phyloP scores from a whole-genome alignment of 2,113 vertebrate species.

The Sorex fumeus region DNA sequence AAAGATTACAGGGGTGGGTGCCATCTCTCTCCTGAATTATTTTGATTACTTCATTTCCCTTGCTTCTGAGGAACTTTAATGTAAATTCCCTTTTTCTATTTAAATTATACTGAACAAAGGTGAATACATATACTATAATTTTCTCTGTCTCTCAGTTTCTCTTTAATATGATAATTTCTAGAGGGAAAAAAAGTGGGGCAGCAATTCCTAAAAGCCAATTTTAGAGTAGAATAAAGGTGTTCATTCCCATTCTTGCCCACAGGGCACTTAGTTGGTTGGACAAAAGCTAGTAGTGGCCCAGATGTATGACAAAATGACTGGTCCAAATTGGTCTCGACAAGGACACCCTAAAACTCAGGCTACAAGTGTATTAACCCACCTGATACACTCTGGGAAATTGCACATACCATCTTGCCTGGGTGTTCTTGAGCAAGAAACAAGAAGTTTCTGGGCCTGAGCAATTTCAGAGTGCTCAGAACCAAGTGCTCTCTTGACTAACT shows the following conservation, averaged over 20 bases:
- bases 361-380: neutral
- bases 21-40: slow-evolving; percentile 3
- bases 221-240: neutral
- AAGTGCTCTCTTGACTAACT: neutral
- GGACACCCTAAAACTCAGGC: neutral
- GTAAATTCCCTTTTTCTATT: slow-evolving; percentile 52
- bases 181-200: neutral
- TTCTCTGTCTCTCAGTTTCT: slow-evolving; percentile 47
- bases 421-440: too few relatives aligned
- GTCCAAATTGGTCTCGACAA: neutral
- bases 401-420: neutral
- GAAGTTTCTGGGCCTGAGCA: neutral
- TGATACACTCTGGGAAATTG: neutral
- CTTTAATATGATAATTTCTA: slow-evolving; percentile 30
- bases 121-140: slow-evolving; percentile 49
- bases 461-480: neutral
- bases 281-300: neutral
- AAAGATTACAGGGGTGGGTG: neutral
- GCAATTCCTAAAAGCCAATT: slow-evolving; percentile 17
- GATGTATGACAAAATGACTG: neutral
- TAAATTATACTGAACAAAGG: slow-evolving; percentile 58
- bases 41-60: slow-evolving; percentile 6
- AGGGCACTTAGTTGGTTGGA: neutral
- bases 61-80: slow-evolving; percentile 58
- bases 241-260: neutral